These are phyloP conservation scores for Macrostomum cliftonense DNA, from an alignment of 2,888 invertebrate species.

Conservation along the genomic window DNA sequence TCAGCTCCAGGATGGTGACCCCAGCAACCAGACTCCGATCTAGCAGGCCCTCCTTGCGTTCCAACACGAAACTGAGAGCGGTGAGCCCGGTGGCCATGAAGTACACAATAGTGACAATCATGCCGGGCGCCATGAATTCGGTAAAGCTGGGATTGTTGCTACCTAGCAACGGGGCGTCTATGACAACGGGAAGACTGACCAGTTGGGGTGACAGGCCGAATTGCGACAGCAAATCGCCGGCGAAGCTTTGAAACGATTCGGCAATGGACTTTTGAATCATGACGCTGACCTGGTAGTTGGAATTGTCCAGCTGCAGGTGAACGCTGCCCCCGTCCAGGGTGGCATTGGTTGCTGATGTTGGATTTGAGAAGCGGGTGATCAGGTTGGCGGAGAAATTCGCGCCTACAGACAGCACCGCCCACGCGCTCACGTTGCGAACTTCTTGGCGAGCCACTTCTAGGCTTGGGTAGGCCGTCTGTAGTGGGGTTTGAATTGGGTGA, in stretches of 20 bases:
- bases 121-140: conserved; percentile 84
- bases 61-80: conserved; percentile 48
- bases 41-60: conserved; percentile 46
- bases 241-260: conserved; percentile 65
- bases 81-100: conserved; percentile 84
- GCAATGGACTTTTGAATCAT: conserved; percentile 68
- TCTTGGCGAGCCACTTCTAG: conserved; percentile 51
- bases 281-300: conserved; percentile 80
- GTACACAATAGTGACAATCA: conserved; percentile 81
- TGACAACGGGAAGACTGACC: conserved; percentile 41
- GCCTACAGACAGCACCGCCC: conserved; percentile 72
- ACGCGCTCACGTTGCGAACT: conserved; percentile 57
- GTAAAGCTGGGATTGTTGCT: conserved; percentile 66
- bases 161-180: conserved; percentile 26
- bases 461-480: conserved; percentile 5
- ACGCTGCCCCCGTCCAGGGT: conserved; percentile 22
- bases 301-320: conserved; percentile 20
- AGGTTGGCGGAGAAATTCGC: conserved; percentile 63
- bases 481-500: neutral
- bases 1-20: conserved; percentile 69
- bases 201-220: conserved; percentile 64
- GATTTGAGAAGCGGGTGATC: conserved; percentile 54
- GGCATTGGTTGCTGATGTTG: conserved; percentile 14
- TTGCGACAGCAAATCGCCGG: conserved; percentile 50
- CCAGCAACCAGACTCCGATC: conserved; percentile 85